phyloP scores from a whole-genome alignment of 2,888 invertebrate genomes.

The Temnothorax rugatulus region DNA sequence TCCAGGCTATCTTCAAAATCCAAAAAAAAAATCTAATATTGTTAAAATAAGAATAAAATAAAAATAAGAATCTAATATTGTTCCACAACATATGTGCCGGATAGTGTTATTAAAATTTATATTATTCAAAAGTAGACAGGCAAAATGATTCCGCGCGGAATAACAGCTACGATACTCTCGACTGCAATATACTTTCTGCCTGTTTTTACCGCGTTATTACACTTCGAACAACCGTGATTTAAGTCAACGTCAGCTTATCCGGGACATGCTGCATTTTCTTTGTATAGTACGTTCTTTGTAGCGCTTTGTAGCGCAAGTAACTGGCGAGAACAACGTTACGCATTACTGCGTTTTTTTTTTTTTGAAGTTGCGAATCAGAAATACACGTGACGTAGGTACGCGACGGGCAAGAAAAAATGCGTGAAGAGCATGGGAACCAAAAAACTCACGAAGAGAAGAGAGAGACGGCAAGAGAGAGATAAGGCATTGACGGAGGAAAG shows the following conservation, averaged over 20 bases:
- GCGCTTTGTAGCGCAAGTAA: neutral
- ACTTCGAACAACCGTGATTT: conserved; percentile 35
- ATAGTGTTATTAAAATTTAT: neutral
- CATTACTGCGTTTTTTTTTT: conserved; percentile 27
- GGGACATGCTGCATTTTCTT: conserved; percentile 16
- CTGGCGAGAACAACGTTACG: conserved; percentile 14
- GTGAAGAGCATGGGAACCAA: neutral
- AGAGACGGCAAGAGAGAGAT: neutral
- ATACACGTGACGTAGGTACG: neutral
- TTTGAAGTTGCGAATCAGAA: conserved; percentile 3
- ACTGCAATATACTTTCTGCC: neutral
- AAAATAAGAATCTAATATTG: neutral
- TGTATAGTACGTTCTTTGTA: conserved; percentile 33
- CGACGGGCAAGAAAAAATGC: conserved; percentile 18
- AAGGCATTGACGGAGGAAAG: conserved; percentile 55
- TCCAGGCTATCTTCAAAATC: neutral
- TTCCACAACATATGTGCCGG: no score
- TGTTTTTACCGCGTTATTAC: conserved; percentile 25
- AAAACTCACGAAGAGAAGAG: neutral
- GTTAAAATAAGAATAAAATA: neutral
- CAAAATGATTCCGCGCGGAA: neutral
- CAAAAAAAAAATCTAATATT: neutral
- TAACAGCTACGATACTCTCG: neutral
- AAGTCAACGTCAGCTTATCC: conserved; percentile 32
- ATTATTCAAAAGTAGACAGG: neutral